Evolutionary conservation across 1,140 invertebrate species (phyloP).

Genomic region (Cotesia chilonis): DNA sequence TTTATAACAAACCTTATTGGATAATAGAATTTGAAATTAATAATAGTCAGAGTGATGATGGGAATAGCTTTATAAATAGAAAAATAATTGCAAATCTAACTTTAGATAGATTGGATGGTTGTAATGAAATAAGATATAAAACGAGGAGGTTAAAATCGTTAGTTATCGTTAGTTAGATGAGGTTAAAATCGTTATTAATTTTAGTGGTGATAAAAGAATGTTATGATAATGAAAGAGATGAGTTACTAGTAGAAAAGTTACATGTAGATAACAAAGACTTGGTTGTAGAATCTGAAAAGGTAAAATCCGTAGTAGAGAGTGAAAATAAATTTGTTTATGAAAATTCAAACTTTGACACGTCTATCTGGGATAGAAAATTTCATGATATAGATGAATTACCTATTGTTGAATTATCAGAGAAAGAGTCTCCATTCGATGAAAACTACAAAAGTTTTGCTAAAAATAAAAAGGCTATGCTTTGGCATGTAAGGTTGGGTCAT

Average conservation of each 20-base stretch:
- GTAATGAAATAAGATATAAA: background rate
- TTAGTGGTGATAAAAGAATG: background rate
- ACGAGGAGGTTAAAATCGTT: background rate
- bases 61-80: background rate
- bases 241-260: background rate
- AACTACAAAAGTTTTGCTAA: slow-evolving; percentile 27
- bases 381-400: slow-evolving; percentile 15
- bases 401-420: too few species aligned
- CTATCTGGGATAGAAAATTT: slow-evolving; percentile 40
- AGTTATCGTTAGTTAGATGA: too few species aligned
- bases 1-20: slow-evolving; percentile 38
- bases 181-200: background rate
- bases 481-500: slow-evolving; percentile 42
- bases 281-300: background rate
- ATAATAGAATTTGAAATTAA: slow-evolving; percentile 32
- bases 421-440: slow-evolving; percentile 27
- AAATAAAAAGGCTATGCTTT: slow-evolving; percentile 41
- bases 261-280: background rate
- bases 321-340: slow-evolving; percentile 25
- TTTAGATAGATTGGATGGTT: background rate
- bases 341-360: slow-evolving; percentile 37
- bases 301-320: slow-evolving; percentile 12
- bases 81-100: slow-evolving; percentile 23
- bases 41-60: slow-evolving; percentile 17
- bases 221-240: too few species aligned